Base-by-base conservation (phyloP, 1,140 invertebrate genomes). In the Drosophila navojoa region DNA sequence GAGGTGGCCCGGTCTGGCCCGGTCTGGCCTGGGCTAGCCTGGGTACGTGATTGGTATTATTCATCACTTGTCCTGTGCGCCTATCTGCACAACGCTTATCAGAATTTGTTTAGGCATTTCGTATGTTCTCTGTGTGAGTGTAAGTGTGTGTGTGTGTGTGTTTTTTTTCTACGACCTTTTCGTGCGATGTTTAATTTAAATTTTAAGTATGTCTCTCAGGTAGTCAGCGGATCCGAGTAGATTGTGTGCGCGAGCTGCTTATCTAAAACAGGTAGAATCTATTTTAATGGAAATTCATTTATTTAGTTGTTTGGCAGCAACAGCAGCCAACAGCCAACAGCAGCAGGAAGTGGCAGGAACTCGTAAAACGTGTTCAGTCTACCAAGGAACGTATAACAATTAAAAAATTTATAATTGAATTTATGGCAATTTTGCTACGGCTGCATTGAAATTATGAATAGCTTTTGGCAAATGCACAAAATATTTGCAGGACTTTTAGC, bases 1-100 rank as follows among this genome's bases (percentile, higher is more conserved):
- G 45, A 71, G 79, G 79, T 87, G 81, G 79, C 52, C 74, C 27
- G 15, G 13, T 25, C 19, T 22, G 19, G 19, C 3, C 19, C 3
- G 19, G 19, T 22, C 19, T 22, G 19, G 19, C 19, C 19, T 22
- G 19, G 19, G 2, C 19, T 22, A 22, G 19, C 19, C 13, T 7
- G 53, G 59, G 29, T 79, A 90, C 87, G 87, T 90, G 87, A 90
- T 90, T 90, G 87, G 87, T 90, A 90, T 90, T 90, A 90, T 90
- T 90, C 89, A 90, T 90, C 82, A 81, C 74, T 90, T 84, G 74
- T 82, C 76, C 85, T 90, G 77, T 9, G 27, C 57, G 49, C 19
- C 77, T 87, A 74, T 87, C 77, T 63, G 42, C 32, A n/a, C 11
- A 57, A 38, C 27, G 67, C 76, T 90, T 82, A 79, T 86, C 85